Evolutionary conservation across 2,888 invertebrate species (phyloP), one percentile per base, ranked within the genome.

Genomic region (Nemoura dubitans): DNA sequence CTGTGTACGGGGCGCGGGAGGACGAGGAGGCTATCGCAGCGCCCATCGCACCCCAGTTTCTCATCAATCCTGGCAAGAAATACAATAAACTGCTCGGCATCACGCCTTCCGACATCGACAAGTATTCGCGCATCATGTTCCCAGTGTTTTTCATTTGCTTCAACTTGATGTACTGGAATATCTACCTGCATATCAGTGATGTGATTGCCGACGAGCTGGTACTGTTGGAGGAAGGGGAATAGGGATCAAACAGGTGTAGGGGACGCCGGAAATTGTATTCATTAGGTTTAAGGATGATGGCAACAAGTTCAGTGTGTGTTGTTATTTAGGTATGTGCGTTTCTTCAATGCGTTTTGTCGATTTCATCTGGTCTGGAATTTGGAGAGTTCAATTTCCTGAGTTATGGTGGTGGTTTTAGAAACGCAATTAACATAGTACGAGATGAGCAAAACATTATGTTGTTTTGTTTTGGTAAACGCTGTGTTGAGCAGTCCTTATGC

Each of bases 111-210:
- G 98, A 98, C 93, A 99, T 99, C 92, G 99, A 99, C 95, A 99
- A 99, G 93, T 99, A 99, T 92, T 98, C 99, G 88, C 96, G 99
- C 91, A 98, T 99, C 92, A 96, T 98, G 91, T 99, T 99, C 92
- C 99, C 99, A 86, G 97, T 98, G 90, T 97, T 98, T 93, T 99
- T 99, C 94, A 97, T 99, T 89, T 97, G 98, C 93, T 99, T 99
- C 95, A 99, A 99, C 93, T 95, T 98, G 90, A 98, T 98, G 98
- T 98, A 98, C 93, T 98, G 98, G 98, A 98, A 98, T 92, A 98
- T 98, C 91, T 98, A 98, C 92, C 94, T 98, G 90, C 98, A 98
- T 94, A 98, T 98, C 92, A 97, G 97, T 91, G 98, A 98, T 94
- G 97, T 97, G 91, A 97, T 98, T 90, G 97, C 97, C 92, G 97